Conservation (phyloP, 1,140 invertebrate genomes). For the Bilobella aurantiaca region DNA sequence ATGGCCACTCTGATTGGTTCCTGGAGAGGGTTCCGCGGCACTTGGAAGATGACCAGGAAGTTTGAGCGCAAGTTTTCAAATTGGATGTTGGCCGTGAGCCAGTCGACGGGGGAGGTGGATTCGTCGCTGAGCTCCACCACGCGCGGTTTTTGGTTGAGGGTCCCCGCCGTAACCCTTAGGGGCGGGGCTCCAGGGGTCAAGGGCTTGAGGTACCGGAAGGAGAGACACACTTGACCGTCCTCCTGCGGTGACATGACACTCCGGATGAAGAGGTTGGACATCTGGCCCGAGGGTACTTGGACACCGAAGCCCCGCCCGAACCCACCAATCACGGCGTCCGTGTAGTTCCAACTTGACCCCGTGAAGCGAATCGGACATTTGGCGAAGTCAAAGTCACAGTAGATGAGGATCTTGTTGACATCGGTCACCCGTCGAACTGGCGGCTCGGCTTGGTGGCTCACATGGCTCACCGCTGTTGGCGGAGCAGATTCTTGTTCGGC, state of each 20-base stretch:
- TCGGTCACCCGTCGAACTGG: constrained; percentile 19
- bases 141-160: constrained; percentile 22
- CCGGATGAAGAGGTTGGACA: constrained; percentile 31
- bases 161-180: constrained; percentile 25
- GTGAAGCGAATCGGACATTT: constrained; percentile 33
- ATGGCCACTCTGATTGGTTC: constrained; percentile 27
- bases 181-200: not conserved
- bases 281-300: constrained; percentile 14
- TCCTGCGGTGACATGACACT: constrained; percentile 24
- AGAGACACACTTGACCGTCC: constrained; percentile 32
- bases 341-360: constrained; percentile 33
- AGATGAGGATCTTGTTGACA: constrained; percentile 27
- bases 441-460: no score
- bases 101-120: constrained; percentile 22
- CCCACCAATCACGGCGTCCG: constrained; percentile 17
- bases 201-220: constrained; percentile 32
- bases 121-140: constrained; percentile 26
- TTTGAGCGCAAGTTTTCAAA: constrained; percentile 28
- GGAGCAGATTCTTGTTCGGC: no score
- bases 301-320: constrained; percentile 31
- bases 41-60: constrained; percentile 32
- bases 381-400: constrained; percentile 34
- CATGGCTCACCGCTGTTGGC: no score
- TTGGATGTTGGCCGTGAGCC: constrained; percentile 31
- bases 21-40: constrained; percentile 23